These are phyloP conservation scores for Lithophane socia DNA, from an alignment of 2,888 invertebrate genomes.

Conservation along the genomic window DNA sequence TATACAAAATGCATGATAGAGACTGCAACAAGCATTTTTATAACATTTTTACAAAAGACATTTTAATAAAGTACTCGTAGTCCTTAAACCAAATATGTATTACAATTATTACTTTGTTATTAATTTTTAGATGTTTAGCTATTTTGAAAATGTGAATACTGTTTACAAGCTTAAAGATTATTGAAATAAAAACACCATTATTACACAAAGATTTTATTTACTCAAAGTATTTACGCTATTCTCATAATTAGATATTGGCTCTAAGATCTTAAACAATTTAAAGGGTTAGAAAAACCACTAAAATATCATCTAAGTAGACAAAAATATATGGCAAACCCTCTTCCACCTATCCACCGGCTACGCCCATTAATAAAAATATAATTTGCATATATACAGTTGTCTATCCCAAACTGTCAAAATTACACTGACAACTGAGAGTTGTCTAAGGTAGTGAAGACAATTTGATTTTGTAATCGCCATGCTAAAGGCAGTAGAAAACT, in stretches of 20 bases:
- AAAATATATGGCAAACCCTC: background rate
- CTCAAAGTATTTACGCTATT: slow-evolving; percentile 39
- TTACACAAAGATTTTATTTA: slow-evolving; percentile 78
- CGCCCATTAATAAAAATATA: too few relatives aligned
- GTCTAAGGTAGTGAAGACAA: too few relatives aligned
- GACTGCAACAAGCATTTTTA: slow-evolving; percentile 80
- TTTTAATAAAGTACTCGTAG: slow-evolving; percentile 75
- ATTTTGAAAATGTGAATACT: slow-evolving; percentile 70
- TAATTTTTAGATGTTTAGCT: slow-evolving; percentile 81
- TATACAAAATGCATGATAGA: slow-evolving; percentile 70
- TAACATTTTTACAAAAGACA: slow-evolving; percentile 85
- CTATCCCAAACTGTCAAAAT: too few relatives aligned
- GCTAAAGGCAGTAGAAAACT: too few relatives aligned
- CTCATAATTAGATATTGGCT: background rate
- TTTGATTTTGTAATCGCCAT: too few relatives aligned
- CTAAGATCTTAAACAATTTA: background rate
- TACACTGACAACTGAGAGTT: too few relatives aligned
- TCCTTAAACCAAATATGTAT: slow-evolving; percentile 86
- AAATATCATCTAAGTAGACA: background rate
- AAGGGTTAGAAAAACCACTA: background rate
- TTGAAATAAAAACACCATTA: slow-evolving; percentile 75
- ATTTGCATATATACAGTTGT: too few relatives aligned
- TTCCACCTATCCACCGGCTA: too few relatives aligned
- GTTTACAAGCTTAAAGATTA: slow-evolving; percentile 77
- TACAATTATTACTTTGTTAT: slow-evolving; percentile 79